Evolutionary conservation across 2,113 vertebrate genomes (phyloP), one percentile per base, ranked within the genome.

Genomic region (Channa argus): DNA sequence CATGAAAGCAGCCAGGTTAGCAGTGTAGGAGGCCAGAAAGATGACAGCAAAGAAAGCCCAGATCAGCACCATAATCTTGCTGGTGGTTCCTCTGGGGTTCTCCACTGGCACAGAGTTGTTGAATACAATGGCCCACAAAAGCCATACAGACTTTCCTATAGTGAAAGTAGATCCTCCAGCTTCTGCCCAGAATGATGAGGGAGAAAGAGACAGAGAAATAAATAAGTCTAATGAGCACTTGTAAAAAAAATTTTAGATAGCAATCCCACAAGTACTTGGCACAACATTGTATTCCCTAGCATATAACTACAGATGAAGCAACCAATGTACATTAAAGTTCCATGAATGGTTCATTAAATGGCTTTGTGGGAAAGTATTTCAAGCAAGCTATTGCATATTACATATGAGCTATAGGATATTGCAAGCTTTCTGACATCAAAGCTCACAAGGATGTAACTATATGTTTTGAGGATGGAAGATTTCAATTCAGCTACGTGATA

Each of bases 1-100:
- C 97, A 98, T 98, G 90, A 98, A 98, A 79, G 96, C 96, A 0
- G 97, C 96, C 91, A 98, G 93, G 93, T 98, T 97, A 89, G 97
- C 97, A 1, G 96, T 98, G 90, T 98, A 98, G 91, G 96, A 98
- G 91, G 97, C 97, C 55, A 98, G 95, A 92, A 98, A 98, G 92
- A 98, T 98, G 90, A 98, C 96, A 2, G 97, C 97, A 34, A 98
- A 98, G 94, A 98, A 98, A 83, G 96, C 97, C 97, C 96, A 98
- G 74, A 98, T 95, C 89, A 98, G 94, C 75, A 98, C 97, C 96
- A 98, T 97, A 91, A 98, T 98, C 93, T 98, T 98, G 88, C 97
- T 98, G 81, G 97, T 98, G 78, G 97, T 98, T 80, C 97, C 97
- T 82, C 94, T 94, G 45, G 97, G 97, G 91, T 98, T 98, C 93